Evolutionary conservation across 2,113 vertebrate species (phyloP), one percentile per base, ranked within the genome.

Genomic region (Helogale parvula): DNA sequence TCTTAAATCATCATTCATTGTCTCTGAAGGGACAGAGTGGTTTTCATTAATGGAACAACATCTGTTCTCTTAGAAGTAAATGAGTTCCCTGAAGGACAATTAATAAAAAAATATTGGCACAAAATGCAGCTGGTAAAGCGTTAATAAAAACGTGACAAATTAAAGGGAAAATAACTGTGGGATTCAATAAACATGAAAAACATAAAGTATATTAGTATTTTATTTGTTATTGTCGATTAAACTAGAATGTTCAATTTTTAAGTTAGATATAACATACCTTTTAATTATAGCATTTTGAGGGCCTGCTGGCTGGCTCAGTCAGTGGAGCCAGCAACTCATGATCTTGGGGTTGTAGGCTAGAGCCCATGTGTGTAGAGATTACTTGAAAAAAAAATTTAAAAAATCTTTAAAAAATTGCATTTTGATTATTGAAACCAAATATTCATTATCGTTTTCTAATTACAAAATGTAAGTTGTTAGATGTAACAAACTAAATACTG

Each of bases 71-170:
- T 94, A 97, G 86, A 97, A 97, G 93, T 93, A 97, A 98, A 97
- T 97, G n/a, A 98, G 68, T 88, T 98, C 97, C 97, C 97, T 94
- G 71, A 98, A 97, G 95, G 89, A 96, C 85, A 98, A 97, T 98
- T 99, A 98, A 98, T 98, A 98, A 98, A 96, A 98, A 50, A 97
- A 98, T 98, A 96, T 97, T 97, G 92, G 92, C 97, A 96, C 91
- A 97, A 98, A 98, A 97, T 94, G 97, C 60, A 97, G 85, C 71
- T 98, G 97, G 68, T 74, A 69, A 98, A 95, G 92, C 98, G 96
- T 98, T 98, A 93, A 92, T 97, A 95, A 97, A 97, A 96, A n/a
- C n/a, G 29, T 23, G 90, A 84, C 33, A 97, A 74, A 29, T 96
- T 81, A 65, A 90, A 76, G 31, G 31, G 97, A 91, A 47, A 96